Conservation (phyloP, 2,113 vertebrate genomes). For the Conger conger region DNA sequence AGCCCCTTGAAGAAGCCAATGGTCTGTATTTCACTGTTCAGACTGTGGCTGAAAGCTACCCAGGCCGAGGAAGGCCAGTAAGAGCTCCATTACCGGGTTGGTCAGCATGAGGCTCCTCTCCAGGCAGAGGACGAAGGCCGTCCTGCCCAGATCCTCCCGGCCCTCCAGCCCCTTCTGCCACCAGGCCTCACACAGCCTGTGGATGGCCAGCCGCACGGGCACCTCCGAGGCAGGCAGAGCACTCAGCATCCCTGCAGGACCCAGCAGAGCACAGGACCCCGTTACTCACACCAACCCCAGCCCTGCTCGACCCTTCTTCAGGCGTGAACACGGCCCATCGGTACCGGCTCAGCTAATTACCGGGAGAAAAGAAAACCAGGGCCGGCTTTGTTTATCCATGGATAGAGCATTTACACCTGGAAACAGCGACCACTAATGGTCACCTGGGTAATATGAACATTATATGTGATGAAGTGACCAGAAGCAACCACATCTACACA, state of each 20-base stretch:
- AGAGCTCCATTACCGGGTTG: slow-evolving; percentile 65
- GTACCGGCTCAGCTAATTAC: too few species aligned
- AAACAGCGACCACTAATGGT: background rate
- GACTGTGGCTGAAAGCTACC: too few species aligned
- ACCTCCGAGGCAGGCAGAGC: slow-evolving; percentile 70
- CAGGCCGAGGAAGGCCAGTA: background rate
- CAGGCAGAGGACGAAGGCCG: slow-evolving; percentile 74
- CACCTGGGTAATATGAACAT: background rate
- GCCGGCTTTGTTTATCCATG: too few species aligned
- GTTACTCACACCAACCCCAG: background rate
- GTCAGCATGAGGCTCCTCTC: slow-evolving; percentile 76
- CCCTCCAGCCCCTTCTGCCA: slow-evolving; percentile 85
- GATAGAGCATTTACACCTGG: too few species aligned
- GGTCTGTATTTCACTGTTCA: too few species aligned
- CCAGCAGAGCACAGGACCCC: slow-evolving; percentile 3
- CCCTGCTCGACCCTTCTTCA: too few species aligned
- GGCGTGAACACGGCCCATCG: too few species aligned
- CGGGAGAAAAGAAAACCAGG: too few species aligned
- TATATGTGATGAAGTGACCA: too few species aligned
- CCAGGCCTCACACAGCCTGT: slow-evolving; percentile 78
- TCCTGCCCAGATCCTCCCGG: slow-evolving; percentile 83
- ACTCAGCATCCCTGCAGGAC: slow-evolving; percentile 71
- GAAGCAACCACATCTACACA: background rate
- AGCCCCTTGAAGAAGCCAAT: too few species aligned
- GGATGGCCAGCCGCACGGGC: slow-evolving; percentile 65